phyloP scores from a whole-genome alignment of 1,140 invertebrate species.

The Holcopasites calliopsidis region DNA sequence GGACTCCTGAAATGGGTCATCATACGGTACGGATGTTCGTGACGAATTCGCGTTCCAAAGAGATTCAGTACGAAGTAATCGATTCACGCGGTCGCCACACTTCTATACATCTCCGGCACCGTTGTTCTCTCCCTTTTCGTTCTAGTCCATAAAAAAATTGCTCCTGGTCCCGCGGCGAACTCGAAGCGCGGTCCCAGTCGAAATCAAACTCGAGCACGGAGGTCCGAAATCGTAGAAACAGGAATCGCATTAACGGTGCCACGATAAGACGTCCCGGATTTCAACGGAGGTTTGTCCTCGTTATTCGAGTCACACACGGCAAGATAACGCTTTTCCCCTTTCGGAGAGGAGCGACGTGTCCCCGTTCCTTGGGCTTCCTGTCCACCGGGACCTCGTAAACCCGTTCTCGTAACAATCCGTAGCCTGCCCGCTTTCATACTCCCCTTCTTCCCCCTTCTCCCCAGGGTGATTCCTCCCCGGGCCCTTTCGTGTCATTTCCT shows the following conservation, averaged over 20 bases:
- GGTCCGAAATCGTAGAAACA: slow-evolving; percentile 42
- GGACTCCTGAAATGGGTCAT: not conserved
- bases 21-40: slow-evolving; percentile 3
- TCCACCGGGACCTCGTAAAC: slow-evolving; percentile 70
- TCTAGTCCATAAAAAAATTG: not conserved
- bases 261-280: slow-evolving; percentile 57
- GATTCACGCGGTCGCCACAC: too few relatives aligned
- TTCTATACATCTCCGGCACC: too few relatives aligned
- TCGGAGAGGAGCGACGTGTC: slow-evolving; percentile 56
- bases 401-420: slow-evolving; percentile 65
- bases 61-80: too few relatives aligned
- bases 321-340: slow-evolving; percentile 63
- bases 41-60: slow-evolving; percentile 32
- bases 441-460: slow-evolving; percentile 6
- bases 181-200: not conserved
- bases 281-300: slow-evolving; percentile 58
- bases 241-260: slow-evolving; percentile 60
- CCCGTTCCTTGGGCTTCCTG: slow-evolving; percentile 58
- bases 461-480: not conserved
- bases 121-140: not conserved
- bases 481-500: slow-evolving; percentile 29
- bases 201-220: slow-evolving; percentile 21
- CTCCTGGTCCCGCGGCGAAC: not conserved
- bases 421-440: slow-evolving; percentile 58
- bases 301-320: slow-evolving; percentile 71